These are phyloP conservation scores for Gallirallus australis DNA, from an alignment of 2,797 vertebrate species.

Conservation along the genomic window DNA sequence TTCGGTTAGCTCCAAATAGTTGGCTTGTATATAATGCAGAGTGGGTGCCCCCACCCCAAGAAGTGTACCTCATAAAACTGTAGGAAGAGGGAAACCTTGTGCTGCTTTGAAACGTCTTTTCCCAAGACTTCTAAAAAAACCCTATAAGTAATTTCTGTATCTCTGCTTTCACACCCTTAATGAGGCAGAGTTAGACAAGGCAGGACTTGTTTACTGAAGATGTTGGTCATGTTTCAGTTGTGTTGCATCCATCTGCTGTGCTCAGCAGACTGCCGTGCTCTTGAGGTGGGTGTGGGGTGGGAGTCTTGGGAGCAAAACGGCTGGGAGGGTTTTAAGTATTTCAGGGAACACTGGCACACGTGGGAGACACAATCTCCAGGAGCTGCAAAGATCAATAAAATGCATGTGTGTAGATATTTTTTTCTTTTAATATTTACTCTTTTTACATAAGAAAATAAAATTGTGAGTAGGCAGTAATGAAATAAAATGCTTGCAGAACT, in stretches of 20 bases:
- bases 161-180: constrained; percentile 36
- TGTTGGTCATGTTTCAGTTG: not conserved
- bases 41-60: not conserved
- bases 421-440: not conserved
- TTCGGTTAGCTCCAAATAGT: not conserved
- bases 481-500: not conserved
- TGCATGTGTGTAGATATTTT: not conserved
- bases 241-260: not conserved
- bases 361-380: not conserved
- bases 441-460: not conserved
- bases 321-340: not conserved
- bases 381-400: not conserved
- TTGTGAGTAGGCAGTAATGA: not conserved
- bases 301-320: not conserved
- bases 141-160: not conserved
- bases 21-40: not conserved
- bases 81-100: not conserved
- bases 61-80: not conserved
- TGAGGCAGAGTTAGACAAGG: constrained; percentile 43
- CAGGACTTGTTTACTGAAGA: constrained; percentile 45
- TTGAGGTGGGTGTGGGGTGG: fast-evolving
- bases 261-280: not conserved
- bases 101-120: not conserved
- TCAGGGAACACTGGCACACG: not conserved
- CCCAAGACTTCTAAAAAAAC: not conserved